Evolutionary conservation across 2,797 vertebrate species (phyloP).

Genomic region (Ctenosaura bakeri): DNA sequence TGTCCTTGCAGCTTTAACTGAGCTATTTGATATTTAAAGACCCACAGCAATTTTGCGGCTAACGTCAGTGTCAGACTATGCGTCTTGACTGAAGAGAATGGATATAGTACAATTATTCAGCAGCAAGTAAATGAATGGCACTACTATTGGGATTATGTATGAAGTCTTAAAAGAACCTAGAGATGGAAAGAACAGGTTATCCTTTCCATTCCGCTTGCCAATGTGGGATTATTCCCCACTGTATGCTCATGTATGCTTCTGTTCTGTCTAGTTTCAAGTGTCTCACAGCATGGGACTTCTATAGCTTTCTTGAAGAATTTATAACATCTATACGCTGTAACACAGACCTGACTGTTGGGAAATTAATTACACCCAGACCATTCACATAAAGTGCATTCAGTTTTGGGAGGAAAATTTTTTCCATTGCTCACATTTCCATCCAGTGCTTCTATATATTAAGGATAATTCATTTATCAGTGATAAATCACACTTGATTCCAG

Average conservation of each 20-base stretch:
- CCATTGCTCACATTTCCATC: not conserved
- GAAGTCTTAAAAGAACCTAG: slow-evolving; percentile 8
- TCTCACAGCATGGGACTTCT: rapidly evolving
- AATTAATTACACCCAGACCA: slow-evolving; percentile 17
- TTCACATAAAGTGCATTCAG: slow-evolving; percentile 23
- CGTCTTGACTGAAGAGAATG: not conserved
- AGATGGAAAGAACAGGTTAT: slow-evolving; percentile 43
- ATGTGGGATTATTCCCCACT: not conserved
- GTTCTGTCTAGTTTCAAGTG: not conserved
- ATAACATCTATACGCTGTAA: not conserved
- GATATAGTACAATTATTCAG: slow-evolving; percentile 8
- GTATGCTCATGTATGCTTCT: slow-evolving; percentile 27
- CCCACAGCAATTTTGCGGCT: not conserved
- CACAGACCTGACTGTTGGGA: slow-evolving; percentile 14
- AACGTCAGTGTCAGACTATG: slow-evolving; percentile 37
- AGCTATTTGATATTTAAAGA: slow-evolving; percentile 1
- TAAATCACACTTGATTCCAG: slow-evolving; percentile 14
- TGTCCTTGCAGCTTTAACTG: not conserved
- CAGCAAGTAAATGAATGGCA: slow-evolving; percentile 28
- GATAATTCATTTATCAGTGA: slow-evolving; percentile 8
- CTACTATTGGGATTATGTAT: slow-evolving; percentile 30
- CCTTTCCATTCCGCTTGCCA: slow-evolving; percentile 16
- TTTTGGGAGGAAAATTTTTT: slow-evolving; percentile 1
- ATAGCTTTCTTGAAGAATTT: slow-evolving; percentile 9
- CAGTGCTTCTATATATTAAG: not conserved